Evolutionary conservation across 2,888 invertebrate species (phyloP).

Genomic region (Thalpophila matura): DNA sequence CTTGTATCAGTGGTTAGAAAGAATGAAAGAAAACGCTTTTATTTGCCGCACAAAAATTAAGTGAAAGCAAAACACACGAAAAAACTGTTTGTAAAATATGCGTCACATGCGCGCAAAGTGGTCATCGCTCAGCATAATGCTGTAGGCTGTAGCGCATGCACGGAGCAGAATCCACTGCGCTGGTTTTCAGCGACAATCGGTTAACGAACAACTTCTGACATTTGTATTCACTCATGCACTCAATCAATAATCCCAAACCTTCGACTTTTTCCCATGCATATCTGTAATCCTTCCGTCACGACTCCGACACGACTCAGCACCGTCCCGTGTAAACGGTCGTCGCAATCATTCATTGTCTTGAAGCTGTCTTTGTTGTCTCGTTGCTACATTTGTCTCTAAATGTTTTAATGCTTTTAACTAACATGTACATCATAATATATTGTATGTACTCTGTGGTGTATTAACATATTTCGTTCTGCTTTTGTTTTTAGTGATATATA

Average conservation of each 20-base stretch:
- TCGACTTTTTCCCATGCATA: not conserved
- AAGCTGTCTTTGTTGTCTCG: conserved; percentile 75
- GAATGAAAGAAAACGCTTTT: too few relatives aligned
- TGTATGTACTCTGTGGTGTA: conserved; percentile 34
- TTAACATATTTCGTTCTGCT: conserved; percentile 39
- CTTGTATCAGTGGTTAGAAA: too few relatives aligned
- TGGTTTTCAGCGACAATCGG: too few relatives aligned
- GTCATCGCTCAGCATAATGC: too few relatives aligned
- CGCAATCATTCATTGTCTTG: conserved; percentile 71
- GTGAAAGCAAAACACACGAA: too few relatives aligned
- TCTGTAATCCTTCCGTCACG: conserved; percentile 27
- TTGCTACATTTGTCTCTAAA: conserved; percentile 67
- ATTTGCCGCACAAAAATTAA: too few relatives aligned
- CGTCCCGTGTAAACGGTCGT: conserved; percentile 63
- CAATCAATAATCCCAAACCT: not conserved
- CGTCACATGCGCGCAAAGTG: too few relatives aligned
- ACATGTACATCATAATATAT: conserved; percentile 54
- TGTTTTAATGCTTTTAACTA: conserved; percentile 66
- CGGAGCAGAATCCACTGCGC: too few relatives aligned
- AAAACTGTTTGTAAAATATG: too few relatives aligned
- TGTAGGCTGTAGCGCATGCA: too few relatives aligned
- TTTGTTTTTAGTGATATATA: conserved; percentile 48
- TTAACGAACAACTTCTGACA: too few relatives aligned
- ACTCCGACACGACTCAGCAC: conserved; percentile 45
- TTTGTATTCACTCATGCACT: not conserved